phyloP scores from a whole-genome alignment of 2,888 invertebrate species.

The Hypercompe scribonia region DNA sequence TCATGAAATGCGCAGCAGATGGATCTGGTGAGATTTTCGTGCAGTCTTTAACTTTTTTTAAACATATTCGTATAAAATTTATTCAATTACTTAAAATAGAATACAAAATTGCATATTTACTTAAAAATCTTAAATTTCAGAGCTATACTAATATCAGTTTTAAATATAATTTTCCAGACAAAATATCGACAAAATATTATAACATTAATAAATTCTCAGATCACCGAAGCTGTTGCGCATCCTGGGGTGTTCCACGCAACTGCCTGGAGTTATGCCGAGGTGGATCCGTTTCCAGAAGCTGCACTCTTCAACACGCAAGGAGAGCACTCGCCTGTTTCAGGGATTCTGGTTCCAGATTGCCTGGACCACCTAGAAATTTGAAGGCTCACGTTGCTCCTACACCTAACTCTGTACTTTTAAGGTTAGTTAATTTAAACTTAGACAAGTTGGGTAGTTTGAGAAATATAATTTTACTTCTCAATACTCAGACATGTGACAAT shows the following conservation, averaged over 20 bases:
- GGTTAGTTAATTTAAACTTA: conserved; percentile 55
- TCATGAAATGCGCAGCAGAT: conserved; percentile 94
- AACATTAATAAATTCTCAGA: conserved; percentile 76
- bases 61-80: too few species aligned
- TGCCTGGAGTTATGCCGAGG: conserved; percentile 95
- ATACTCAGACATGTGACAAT: not conserved
- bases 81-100: too few species aligned
- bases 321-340: conserved; percentile 94
- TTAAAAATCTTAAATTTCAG: too few species aligned
- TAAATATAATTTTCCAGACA: too few species aligned
- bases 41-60: too few species aligned
- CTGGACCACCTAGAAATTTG: conserved; percentile 90
- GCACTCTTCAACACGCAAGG: conserved; percentile 91
- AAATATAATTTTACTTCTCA: not conserved
- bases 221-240: conserved; percentile 94
- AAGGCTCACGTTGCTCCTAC: conserved; percentile 79
- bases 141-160: not conserved
- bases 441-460: not conserved
- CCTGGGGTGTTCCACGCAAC: conserved; percentile 91
- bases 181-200: not conserved
- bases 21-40: conserved; percentile 85
- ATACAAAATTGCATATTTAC: too few species aligned
- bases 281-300: conserved; percentile 89
- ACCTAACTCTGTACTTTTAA: conserved; percentile 73
- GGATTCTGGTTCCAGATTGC: conserved; percentile 91